A percentile compares a stretch with the other conserved stretches of the same genome.
Evolutionary conservation across 1,140 invertebrate genomes (phyloP).

Genomic region (Heliconius hewitsoni): DNA sequence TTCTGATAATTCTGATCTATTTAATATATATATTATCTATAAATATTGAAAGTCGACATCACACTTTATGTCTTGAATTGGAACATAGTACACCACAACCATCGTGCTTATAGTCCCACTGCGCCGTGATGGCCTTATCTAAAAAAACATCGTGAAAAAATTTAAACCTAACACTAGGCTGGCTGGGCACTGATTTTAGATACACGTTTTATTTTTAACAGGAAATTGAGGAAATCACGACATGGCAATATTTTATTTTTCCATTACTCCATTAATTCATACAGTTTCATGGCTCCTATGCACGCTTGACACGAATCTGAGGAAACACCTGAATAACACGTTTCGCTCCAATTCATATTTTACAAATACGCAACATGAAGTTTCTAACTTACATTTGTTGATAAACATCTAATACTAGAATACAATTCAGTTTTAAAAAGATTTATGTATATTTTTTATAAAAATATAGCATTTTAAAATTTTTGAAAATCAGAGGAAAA

Average conservation of each 20-base stretch:
- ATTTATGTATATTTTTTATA: too few relatives aligned
- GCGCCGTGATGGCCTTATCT: too few relatives aligned
- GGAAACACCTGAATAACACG: constrained; percentile 36
- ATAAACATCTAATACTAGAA: background rate
- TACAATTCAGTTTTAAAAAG: background rate
- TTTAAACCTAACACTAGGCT: background rate
- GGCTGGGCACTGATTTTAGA: background rate
- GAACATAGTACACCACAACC: too few relatives aligned
- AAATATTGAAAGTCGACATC: too few relatives aligned
- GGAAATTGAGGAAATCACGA: constrained; percentile 19
- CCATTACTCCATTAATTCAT: background rate
- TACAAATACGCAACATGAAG: constrained; percentile 27
- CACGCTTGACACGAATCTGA: constrained; percentile 30
- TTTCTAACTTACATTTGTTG: constrained; percentile 8
- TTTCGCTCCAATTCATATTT: constrained; percentile 37
- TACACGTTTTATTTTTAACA: background rate
- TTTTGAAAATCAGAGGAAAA: too few relatives aligned
- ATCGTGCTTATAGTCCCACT: too few relatives aligned
- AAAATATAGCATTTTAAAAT: too few relatives aligned
- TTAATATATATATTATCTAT: too few relatives aligned
- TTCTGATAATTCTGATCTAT: too few relatives aligned
- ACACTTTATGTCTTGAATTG: too few relatives aligned
- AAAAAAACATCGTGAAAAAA: background rate
- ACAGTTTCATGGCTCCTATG: constrained; percentile 1
- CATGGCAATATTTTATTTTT: constrained; percentile 4